These are phyloP conservation scores for Thripadectes ignobilis DNA, from an alignment of 2,797 vertebrate genomes.

Conservation along the genomic window DNA sequence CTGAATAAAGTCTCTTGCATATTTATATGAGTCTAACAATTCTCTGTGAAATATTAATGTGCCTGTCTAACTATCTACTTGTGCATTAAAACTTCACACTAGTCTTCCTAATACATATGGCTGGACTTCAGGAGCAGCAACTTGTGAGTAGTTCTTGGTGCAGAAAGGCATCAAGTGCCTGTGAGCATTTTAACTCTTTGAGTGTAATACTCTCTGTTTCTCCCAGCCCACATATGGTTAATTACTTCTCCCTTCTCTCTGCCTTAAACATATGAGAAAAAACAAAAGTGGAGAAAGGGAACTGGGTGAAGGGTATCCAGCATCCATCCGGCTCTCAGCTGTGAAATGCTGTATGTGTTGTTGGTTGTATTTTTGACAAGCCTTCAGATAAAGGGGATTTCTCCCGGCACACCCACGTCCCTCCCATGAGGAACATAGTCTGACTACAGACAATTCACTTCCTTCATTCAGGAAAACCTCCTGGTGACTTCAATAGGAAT, in stretches of 20 bases:
- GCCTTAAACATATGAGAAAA: neutral
- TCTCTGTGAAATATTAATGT: slow-evolving; percentile 30
- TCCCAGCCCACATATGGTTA: neutral
- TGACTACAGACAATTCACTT: neutral
- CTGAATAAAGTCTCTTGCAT: neutral
- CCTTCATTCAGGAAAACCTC: neutral
- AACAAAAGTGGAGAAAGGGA: neutral
- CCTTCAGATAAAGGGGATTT: neutral
- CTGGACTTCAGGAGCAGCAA: neutral
- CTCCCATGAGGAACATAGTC: neutral
- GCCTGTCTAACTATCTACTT: neutral
- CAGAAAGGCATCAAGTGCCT: neutral
- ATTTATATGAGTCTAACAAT: slow-evolving; percentile 8
- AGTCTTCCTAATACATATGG: neutral
- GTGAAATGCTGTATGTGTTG: neutral
- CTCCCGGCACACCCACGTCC: neutral
- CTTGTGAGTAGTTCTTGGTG: neutral
- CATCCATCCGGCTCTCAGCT: neutral
- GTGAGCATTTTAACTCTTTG: neutral
- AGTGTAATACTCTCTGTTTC: neutral
- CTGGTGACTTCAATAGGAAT: neutral
- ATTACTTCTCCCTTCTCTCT: neutral
- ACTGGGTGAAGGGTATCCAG: neutral
- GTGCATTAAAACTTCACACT: neutral
- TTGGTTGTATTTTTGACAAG: neutral